phyloP scores from a whole-genome alignment of 2,888 invertebrate species.

The Apamea monoglypha region DNA sequence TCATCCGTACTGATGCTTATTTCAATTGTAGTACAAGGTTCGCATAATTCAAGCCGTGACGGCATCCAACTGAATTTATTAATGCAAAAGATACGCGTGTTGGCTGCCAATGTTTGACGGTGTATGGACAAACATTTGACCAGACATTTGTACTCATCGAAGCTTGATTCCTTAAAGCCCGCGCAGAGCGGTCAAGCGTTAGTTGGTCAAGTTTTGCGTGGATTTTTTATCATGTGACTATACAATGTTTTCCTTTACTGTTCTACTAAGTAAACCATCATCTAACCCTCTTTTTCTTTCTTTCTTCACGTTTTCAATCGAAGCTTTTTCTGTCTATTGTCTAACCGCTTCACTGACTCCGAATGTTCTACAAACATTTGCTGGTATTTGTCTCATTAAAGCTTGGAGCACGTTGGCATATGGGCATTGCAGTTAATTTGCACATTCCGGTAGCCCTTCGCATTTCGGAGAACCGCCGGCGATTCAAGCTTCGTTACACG shows the following conservation, averaged over 20 bases:
- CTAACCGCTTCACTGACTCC: background rate
- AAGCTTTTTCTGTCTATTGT: background rate
- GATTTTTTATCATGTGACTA: background rate
- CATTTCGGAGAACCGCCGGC: constrained; percentile 43
- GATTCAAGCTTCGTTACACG: constrained; percentile 40
- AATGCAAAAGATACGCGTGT: constrained; percentile 62
- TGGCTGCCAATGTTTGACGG: constrained; percentile 57
- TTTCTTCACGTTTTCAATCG: background rate
- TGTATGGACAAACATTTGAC: constrained; percentile 42
- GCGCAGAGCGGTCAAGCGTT: constrained; percentile 1
- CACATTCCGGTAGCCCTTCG: constrained; percentile 49
- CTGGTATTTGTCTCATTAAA: constrained; percentile 32
- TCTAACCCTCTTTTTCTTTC: background rate
- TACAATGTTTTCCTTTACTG: background rate
- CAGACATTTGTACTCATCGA: constrained; percentile 14
- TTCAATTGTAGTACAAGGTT: constrained; percentile 78
- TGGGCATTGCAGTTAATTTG: constrained; percentile 43
- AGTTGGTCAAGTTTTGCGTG: background rate
- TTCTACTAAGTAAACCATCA: background rate
- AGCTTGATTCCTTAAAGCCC: constrained; percentile 19
- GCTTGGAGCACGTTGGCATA: constrained; percentile 21
- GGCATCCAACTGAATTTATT: constrained; percentile 71
- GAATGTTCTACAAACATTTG: constrained; percentile 32
- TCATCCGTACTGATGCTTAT: constrained; percentile 70
- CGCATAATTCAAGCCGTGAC: constrained; percentile 76